These are phyloP conservation scores for Bruchidius siliquastri DNA, from an alignment of 2,888 invertebrate species.

Conservation along the genomic window DNA sequence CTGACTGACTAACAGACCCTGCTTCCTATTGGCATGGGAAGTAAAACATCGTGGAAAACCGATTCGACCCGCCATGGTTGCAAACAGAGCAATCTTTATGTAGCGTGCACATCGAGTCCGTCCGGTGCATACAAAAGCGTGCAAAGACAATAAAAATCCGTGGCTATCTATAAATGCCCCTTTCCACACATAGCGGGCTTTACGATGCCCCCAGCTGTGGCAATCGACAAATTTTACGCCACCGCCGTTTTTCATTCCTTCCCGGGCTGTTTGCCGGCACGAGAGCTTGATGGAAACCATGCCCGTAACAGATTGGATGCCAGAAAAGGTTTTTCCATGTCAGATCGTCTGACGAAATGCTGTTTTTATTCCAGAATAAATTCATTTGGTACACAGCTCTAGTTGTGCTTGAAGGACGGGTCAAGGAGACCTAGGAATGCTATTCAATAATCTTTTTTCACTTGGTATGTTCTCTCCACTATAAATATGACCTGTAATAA, in stretches of 20 bases:
- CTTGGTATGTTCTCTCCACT: too few species aligned
- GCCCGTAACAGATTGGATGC: not conserved
- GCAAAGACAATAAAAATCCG: not conserved
- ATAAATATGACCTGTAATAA: too few species aligned
- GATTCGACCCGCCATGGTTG: not conserved
- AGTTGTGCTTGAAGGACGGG: too few species aligned
- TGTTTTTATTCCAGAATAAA: too few species aligned
- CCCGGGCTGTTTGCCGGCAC: not conserved
- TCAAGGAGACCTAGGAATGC: too few species aligned
- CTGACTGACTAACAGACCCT: too few species aligned
- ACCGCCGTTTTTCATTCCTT: not conserved
- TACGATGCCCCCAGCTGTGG: not conserved
- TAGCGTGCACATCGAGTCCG: not conserved
- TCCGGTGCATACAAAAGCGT: not conserved
- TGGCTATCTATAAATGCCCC: not conserved
- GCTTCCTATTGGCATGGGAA: too few species aligned
- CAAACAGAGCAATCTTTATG: not conserved
- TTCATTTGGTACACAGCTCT: too few species aligned
- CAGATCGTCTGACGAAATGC: too few species aligned
- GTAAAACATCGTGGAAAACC: too few species aligned
- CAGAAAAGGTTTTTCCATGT: not conserved
- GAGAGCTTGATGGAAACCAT: not conserved
- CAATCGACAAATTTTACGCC: not conserved
- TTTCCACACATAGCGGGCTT: not conserved
- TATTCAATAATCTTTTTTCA: too few species aligned